phyloP scores from a whole-genome alignment of 2,797 vertebrate species.

The Oreonectes daqikongensis region DNA sequence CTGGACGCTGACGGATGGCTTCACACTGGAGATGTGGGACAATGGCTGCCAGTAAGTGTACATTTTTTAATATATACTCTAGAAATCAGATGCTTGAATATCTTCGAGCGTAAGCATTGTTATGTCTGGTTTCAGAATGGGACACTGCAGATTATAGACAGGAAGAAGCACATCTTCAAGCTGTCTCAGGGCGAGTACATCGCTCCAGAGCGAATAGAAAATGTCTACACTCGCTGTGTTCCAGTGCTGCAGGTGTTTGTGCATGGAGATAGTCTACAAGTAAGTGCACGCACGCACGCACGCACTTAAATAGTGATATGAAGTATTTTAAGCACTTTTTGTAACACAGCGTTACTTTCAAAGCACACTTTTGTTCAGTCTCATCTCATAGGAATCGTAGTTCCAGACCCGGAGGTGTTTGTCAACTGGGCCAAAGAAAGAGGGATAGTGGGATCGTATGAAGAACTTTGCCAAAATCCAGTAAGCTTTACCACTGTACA shows the following conservation, averaged over 20 bases:
- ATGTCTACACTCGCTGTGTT: conserved; percentile 73
- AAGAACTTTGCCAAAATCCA: conserved; percentile 80
- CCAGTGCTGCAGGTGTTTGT: conserved; percentile 81
- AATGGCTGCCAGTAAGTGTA: conserved; percentile 76
- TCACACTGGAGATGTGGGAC: conserved; percentile 80
- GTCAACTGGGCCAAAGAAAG: conserved; percentile 73
- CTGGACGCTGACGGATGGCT: conserved; percentile 79
- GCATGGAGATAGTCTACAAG: conserved; percentile 82
- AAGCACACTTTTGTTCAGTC: conserved; percentile 63
- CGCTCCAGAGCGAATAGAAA: conserved; percentile 83
- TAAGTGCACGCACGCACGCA: conserved; percentile 37
- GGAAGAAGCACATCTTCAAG: conserved; percentile 84
- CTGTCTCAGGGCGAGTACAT: conserved; percentile 82
- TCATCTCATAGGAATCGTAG: conserved; percentile 75
- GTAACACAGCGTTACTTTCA: not conserved
- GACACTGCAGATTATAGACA: conserved; percentile 78
- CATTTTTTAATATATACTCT: not conserved
- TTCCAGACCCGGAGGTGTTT: conserved; percentile 80
- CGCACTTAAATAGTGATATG: not conserved
- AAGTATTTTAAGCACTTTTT: not conserved
- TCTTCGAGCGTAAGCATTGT: not conserved
- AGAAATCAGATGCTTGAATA: not conserved
- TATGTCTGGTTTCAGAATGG: conserved; percentile 70
- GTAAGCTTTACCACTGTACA: conserved; percentile 62
- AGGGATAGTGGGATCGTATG: conserved; percentile 73